Base-by-base conservation (phyloP, 53 echinoderm and acorn worm species). In the Stichopus horrens region DNA sequence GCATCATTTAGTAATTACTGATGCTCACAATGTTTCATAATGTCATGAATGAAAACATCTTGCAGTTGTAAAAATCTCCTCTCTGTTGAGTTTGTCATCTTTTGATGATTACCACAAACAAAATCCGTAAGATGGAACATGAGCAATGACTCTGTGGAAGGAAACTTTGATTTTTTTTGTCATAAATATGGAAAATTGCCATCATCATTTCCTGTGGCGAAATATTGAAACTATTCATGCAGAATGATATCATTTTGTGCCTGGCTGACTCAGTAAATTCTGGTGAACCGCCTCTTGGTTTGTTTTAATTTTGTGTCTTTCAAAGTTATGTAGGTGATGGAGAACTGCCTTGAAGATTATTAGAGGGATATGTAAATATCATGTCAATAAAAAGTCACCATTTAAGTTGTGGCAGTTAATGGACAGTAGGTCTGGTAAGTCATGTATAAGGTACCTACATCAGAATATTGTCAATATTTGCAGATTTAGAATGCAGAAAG, bases 231-330 rank as follows among this genome's bases (percentile, higher is more conserved):
- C 78, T 7, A 14, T 78, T 78, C 78, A 78, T 52, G 78, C 53
- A n/a, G 78, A 78, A 78, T 53, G 19, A 78, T 52, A 37, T 18
- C n/a, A 78, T 78, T 5, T 78, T 54, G n/a, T 78, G 78, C 78
- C n/a, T 78, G 52, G 18, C 23, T 78, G 53, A 11, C 10, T 16
- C 11, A 63, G 10, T 63, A 63, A 16, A 37, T 37, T 37, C 37
- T 37, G 37, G 37, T 37, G 2, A 37, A 37, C 37, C 37, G 37
- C 37, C 37, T 37, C 37, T 37, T 37, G 37, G 37, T 37, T 37
- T 37, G 37, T 37, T 37, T 37, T 37, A 37, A 37, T 37, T 37
- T 37, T 0, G 37, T 37, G 37, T 37, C 37, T 37, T 37, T 37
- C 37, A 37, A 63, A 13, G 7, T 63, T 63, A 16, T 13, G 9